These are phyloP conservation scores for Oscheius sp. DNA, from an alignment of 1,140 invertebrate genomes.

Conservation along the genomic window DNA sequence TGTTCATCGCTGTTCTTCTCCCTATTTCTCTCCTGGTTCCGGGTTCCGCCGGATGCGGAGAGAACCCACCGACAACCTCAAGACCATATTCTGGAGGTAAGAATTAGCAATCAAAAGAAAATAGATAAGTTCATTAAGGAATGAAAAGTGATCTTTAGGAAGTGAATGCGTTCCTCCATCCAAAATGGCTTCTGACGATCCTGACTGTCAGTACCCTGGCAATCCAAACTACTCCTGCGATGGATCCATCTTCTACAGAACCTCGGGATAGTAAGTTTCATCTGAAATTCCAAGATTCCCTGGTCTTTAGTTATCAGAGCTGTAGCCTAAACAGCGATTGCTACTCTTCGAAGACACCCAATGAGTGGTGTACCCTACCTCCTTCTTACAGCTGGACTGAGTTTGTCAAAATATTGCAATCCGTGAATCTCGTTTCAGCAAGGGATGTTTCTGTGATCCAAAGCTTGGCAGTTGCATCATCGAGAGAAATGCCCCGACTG, in stretches of 20 bases:
- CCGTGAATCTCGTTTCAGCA: not conserved
- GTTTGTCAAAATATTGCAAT: not conserved
- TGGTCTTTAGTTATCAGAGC: not conserved
- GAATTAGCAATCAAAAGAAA: too few relatives aligned
- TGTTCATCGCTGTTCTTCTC: too few relatives aligned
- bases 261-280: conserved; percentile 1
- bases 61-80: too few relatives aligned
- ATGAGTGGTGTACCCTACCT: not conserved
- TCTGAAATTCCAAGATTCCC: too few relatives aligned
- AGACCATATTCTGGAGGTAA: too few relatives aligned
- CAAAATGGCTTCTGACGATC: too few relatives aligned
- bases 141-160: too few relatives aligned
- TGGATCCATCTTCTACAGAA: not conserved
- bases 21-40: too few relatives aligned
- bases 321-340: not conserved
- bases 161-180: too few relatives aligned
- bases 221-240: not conserved
- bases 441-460: not conserved
- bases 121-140: too few relatives aligned
- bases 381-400: not conserved
- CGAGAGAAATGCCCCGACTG: not conserved
- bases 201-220: too few relatives aligned
- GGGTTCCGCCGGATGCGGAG: too few relatives aligned
- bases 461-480: not conserved
- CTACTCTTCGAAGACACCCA: not conserved